phyloP scores from a whole-genome alignment of 2,113 vertebrate genomes.

The Aplodontia rufa region DNA sequence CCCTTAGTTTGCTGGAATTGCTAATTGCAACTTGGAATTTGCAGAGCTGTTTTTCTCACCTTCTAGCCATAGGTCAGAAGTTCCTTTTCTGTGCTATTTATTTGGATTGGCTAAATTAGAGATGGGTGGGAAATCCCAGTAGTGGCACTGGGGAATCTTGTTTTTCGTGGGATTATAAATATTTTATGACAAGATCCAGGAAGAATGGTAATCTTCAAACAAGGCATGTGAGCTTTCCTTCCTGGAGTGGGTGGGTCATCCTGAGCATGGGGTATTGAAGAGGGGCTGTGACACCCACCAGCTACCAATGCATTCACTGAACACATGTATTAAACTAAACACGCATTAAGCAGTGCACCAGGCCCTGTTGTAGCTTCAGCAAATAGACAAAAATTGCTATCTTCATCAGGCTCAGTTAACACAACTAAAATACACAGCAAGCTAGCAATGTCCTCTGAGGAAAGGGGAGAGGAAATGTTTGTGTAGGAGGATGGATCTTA shows the following conservation, averaged over 20 bases:
- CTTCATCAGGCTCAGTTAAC: background rate
- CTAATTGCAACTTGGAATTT: conserved; percentile 36
- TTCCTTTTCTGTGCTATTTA: background rate
- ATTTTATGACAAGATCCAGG: conserved; percentile 4
- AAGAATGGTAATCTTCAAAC: background rate
- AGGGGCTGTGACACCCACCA: background rate
- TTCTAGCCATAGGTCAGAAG: background rate
- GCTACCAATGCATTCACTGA: background rate
- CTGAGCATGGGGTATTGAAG: background rate
- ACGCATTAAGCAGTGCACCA: too few species aligned
- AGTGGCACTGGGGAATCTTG: background rate
- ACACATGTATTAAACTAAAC: background rate
- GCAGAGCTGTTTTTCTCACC: background rate
- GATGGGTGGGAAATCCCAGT: background rate
- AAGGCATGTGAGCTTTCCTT: background rate
- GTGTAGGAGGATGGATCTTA: background rate
- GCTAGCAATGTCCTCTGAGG: background rate
- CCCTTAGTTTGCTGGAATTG: conserved; percentile 11
- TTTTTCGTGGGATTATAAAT: conserved; percentile 14
- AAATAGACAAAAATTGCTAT: background rate
- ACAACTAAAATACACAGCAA: background rate
- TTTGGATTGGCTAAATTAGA: conserved; percentile 25
- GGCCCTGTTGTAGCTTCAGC: background rate
- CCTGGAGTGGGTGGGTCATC: background rate
- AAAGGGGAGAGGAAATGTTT: background rate